These are phyloP conservation scores for Pachyseris speciosa DNA, from an alignment of 64 coral and sea anemone genomes.

Conservation along the genomic window DNA sequence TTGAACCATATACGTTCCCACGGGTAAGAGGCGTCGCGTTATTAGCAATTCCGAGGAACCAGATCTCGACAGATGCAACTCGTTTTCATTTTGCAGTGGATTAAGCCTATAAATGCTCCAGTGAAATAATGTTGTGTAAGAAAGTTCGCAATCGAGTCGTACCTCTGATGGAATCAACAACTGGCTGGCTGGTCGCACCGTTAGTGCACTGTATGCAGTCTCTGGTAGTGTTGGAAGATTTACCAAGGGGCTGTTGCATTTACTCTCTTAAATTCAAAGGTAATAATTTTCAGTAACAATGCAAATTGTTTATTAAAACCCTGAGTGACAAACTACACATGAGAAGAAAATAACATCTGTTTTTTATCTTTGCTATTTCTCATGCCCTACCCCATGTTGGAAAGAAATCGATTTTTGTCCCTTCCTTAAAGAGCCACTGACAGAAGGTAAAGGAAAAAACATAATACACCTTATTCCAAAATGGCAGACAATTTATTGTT, in stretches of 20 bases:
- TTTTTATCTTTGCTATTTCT: too few relatives aligned
- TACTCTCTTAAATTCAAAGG: neutral
- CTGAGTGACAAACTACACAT: too few relatives aligned
- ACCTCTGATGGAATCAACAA: neutral
- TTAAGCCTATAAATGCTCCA: neutral
- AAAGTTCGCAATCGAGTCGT: neutral
- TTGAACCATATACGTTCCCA: constrained; percentile 29
- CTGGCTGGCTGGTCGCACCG: neutral
- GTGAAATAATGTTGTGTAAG: neutral
- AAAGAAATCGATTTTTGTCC: too few relatives aligned
- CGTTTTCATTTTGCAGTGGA: neutral
- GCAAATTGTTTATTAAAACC: too few relatives aligned
- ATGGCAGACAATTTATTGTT: too few relatives aligned
- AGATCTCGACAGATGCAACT: neutral
- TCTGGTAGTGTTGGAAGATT: neutral
- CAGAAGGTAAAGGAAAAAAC: too few relatives aligned
- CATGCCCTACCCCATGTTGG: too few relatives aligned
- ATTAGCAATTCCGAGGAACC: constrained; percentile 16
- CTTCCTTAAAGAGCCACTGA: too few relatives aligned
- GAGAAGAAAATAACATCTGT: too few relatives aligned
- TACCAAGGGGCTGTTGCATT: neutral
- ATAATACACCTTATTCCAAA: too few relatives aligned
- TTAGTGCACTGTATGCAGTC: neutral
- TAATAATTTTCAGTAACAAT: too few relatives aligned
- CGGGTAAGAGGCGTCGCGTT: neutral